Conservation (phyloP, 2,113 vertebrate species). For the Otis tarda region DNA sequence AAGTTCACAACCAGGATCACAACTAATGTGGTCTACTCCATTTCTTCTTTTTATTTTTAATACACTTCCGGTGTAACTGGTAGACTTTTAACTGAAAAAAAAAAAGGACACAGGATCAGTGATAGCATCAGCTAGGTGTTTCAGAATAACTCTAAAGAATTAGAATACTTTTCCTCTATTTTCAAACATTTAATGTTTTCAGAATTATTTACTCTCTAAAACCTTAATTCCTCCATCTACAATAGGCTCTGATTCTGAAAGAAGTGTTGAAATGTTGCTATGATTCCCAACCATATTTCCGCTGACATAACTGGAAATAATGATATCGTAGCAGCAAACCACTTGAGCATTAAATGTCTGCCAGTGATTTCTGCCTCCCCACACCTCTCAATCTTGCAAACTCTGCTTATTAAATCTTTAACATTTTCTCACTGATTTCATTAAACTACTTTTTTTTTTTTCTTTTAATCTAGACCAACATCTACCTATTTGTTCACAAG, state of each 20-base stretch:
- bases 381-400: neutral
- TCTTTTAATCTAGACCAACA: neutral
- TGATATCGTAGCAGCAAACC: neutral
- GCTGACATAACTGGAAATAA: conserved; percentile 9
- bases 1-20: neutral
- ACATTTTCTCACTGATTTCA: neutral
- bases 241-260: neutral
- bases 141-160: neutral
- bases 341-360: neutral
- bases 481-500: neutral
- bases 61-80: neutral
- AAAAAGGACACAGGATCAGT: neutral
- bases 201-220: neutral
- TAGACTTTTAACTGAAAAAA: neutral
- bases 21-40: neutral
- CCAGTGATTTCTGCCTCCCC: neutral
- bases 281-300: neutral
- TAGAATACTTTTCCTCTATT: neutral
- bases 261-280: neutral
- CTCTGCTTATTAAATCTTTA: neutral
- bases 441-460: neutral
- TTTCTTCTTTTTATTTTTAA: neutral
- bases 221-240: neutral
- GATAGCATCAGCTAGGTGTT: neutral
- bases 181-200: neutral